Conservation (phyloP, 2,888 invertebrate genomes). For the Bombyx huttoni region DNA sequence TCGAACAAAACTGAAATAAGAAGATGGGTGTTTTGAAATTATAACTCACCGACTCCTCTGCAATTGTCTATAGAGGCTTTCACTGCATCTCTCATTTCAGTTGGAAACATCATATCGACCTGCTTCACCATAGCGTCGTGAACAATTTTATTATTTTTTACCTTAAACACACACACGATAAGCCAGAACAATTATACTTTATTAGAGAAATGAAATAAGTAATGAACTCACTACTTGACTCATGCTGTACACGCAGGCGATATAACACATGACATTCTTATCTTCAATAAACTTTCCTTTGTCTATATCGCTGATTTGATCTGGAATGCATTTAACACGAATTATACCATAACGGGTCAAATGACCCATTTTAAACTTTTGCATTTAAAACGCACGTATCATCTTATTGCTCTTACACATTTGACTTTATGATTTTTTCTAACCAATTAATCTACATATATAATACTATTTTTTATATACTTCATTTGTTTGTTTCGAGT, state of each 20-base stretch:
- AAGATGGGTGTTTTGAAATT: neutral
- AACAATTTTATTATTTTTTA: constrained; percentile 33
- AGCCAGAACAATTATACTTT: too few relatives aligned
- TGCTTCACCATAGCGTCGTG: constrained; percentile 32
- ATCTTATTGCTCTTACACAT: too few relatives aligned
- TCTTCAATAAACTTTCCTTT: constrained; percentile 32
- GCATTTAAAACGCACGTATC: too few relatives aligned
- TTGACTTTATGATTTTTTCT: too few relatives aligned
- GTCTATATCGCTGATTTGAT: constrained; percentile 28
- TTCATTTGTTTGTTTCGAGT: too few relatives aligned
- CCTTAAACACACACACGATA: constrained; percentile 9
- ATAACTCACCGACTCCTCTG: constrained; percentile 24
- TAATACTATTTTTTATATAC: too few relatives aligned
- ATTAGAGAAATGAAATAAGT: neutral
- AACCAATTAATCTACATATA: too few relatives aligned
- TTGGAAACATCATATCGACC: constrained; percentile 41
- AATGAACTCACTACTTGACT: constrained; percentile 21
- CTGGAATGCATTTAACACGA: constrained; percentile 12
- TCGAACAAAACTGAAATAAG: neutral
- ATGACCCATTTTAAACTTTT: too few relatives aligned
- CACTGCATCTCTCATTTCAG: constrained; percentile 29
- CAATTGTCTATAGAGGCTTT: constrained; percentile 31
- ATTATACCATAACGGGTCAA: too few relatives aligned
- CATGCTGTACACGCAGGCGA: constrained; percentile 29
- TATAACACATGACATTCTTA: constrained; percentile 31